These are phyloP conservation scores for Sebastes flavidus DNA, from an alignment of 2,797 vertebrate species.

Conservation along the genomic window DNA sequence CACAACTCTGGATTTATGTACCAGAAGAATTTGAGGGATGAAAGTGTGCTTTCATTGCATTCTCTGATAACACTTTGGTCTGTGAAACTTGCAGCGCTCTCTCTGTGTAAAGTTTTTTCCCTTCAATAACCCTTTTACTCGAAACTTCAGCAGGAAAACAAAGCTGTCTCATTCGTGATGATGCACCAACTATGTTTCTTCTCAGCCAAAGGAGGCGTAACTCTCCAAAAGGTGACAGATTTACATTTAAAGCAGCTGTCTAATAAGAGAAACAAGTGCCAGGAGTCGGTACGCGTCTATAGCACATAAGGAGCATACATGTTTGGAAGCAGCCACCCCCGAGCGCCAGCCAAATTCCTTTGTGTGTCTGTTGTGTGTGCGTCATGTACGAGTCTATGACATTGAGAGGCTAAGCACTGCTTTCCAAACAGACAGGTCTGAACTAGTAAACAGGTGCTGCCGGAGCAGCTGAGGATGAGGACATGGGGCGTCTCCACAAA, in stretches of 20 bases:
- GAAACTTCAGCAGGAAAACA: slow-evolving; percentile 41
- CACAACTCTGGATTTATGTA: slow-evolving; percentile 55
- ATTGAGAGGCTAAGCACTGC: slow-evolving; percentile 56
- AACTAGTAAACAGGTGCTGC: slow-evolving; percentile 83
- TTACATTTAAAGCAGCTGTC: slow-evolving; percentile 45
- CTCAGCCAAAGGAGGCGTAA: slow-evolving; percentile 22
- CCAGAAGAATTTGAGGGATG: slow-evolving; percentile 51
- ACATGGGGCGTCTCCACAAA: slow-evolving; percentile 77
- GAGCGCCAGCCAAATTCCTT: slow-evolving; percentile 60
- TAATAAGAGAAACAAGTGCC: slow-evolving; percentile 31
- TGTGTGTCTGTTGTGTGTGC: slow-evolving; percentile 60
- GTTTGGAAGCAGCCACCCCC: slow-evolving; percentile 27
- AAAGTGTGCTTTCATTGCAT: slow-evolving; percentile 49
- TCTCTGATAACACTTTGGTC: slow-evolving; percentile 54
- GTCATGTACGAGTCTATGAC: slow-evolving; percentile 66
- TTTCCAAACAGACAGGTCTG: slow-evolving; percentile 78
- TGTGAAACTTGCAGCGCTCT: slow-evolving; percentile 41
- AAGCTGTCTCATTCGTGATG: slow-evolving; percentile 36
- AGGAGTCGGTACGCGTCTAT: slow-evolving; percentile 12
- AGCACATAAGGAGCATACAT: slow-evolving; percentile 23
- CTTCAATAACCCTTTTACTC: slow-evolving; percentile 23
- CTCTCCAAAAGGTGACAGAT: slow-evolving; percentile 27
- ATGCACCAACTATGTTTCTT: slow-evolving; percentile 19
- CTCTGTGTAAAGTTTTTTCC: slow-evolving; percentile 28
- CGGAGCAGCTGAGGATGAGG: slow-evolving; percentile 79